Evolutionary conservation across 2,113 vertebrate genomes (phyloP), one percentile per base, ranked within the genome.

Genomic region (Telmatochromis brachygnathus): DNA sequence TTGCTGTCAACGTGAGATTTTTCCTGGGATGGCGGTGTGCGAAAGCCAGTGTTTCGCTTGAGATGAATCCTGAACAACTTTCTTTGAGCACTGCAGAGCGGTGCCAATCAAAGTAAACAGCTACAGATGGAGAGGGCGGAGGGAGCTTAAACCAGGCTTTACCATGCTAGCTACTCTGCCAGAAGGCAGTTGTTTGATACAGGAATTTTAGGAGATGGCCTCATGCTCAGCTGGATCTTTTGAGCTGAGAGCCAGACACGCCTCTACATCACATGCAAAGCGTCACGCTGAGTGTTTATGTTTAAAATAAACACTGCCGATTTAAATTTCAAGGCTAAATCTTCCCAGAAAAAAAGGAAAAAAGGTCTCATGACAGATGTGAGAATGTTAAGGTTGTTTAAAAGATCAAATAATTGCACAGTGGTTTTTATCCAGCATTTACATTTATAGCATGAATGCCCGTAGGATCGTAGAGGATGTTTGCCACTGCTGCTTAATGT

Each of bases 61-160:
- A 65, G n/a, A 85, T 81, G 77, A 87, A 80, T 88, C 83, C 79
- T 54, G 11, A 84, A 75, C 45, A 81, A 89, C 86, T 92, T 87
- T 80, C 90, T 89, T 68, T 87, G 87, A 94, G 89, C 81, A 47
- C 88, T 42, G 62, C 75, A 55, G 85, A 5, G 83, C 88, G 68
- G 86, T 90, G 90, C 94, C 92, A 91, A 12, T 94, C 92, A 93
- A 13, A 83, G 83, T 89, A 93, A 93, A 87, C 82, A 88, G 89
- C 90, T 88, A 79, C 93, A 95, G 91, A 93, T 91, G 92, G 89
- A 84, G 85, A 85, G 87, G 88, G 88, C 60, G 92, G 85, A 23
- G 90, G 23, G 87, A 84, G 90, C 28, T 89, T 92, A 85, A 89
- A 81, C 68, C 19, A 12, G 80, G 87, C 75, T 89, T 93, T 87